A percentile compares a stretch with the other conserved stretches of the same genome.
Evolutionary conservation across 2,888 invertebrate species (phyloP).

Genomic region (Melieria omissa): DNA sequence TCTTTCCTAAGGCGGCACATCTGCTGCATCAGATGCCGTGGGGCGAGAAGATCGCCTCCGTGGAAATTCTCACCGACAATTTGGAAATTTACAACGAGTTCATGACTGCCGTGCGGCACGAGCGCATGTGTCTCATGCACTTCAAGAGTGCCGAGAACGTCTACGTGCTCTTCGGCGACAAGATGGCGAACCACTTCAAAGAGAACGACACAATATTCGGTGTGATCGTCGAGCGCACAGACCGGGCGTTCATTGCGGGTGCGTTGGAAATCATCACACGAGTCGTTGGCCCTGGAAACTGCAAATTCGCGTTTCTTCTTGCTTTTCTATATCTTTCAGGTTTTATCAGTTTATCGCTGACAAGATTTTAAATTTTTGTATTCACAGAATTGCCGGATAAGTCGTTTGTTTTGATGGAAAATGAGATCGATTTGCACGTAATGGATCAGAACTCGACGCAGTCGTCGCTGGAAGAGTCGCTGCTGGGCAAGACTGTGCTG

Average conservation of each 20-base stretch:
- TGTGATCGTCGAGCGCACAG: slow-evolving; percentile 60
- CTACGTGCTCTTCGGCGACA: slow-evolving; percentile 63
- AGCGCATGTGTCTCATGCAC: slow-evolving; percentile 65
- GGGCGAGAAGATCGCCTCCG: slow-evolving; percentile 64
- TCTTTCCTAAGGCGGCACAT: slow-evolving; percentile 64
- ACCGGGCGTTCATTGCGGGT: slow-evolving; percentile 59
- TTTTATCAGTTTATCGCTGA: background rate
- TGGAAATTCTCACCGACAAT: slow-evolving; percentile 63
- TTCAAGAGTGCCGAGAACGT: slow-evolving; percentile 63
- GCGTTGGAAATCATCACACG: slow-evolving; percentile 21
- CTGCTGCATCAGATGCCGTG: slow-evolving; percentile 66
- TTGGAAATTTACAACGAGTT: slow-evolving; percentile 63
- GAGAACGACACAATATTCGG: slow-evolving; percentile 64
- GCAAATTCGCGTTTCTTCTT: background rate
- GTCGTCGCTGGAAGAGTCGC: slow-evolving; percentile 54
- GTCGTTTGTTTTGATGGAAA: slow-evolving; percentile 62
- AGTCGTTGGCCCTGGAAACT: background rate
- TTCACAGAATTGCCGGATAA: slow-evolving; percentile 62
- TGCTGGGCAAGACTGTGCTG: slow-evolving; percentile 59
- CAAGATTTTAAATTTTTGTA: background rate
- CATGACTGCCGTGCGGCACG: slow-evolving; percentile 61
- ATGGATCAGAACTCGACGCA: slow-evolving; percentile 58
- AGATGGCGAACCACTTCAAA: slow-evolving; percentile 60
- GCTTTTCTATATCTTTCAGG: background rate
- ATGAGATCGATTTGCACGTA: slow-evolving; percentile 60